A percentile compares a stretch with the other conserved stretches of the same genome.
Conservation (phyloP, 1,140 invertebrate species). For the Diuraphis noxia region DNA sequence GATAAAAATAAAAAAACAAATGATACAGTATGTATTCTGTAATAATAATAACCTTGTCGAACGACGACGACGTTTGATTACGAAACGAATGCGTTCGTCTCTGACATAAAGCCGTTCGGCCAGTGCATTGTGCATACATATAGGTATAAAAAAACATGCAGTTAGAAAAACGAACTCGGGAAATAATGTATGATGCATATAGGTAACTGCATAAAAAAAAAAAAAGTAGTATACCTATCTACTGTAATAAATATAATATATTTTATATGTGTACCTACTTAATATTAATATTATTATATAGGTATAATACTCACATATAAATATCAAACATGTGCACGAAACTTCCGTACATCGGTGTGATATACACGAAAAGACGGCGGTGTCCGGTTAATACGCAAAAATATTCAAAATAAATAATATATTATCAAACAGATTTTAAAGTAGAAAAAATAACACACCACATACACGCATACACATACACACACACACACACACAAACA, state of each 20-base stretch:
- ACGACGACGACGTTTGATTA: neutral
- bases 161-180: neutral
- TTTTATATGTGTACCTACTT: neutral
- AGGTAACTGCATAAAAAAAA: neutral
- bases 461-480: neutral
- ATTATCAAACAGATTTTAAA: neutral
- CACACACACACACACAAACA: neutral
- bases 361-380: neutral
- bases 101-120: neutral
- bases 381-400: neutral
- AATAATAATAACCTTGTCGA: slow-evolving; percentile 34
- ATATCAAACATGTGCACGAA: neutral
- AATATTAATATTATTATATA: neutral
- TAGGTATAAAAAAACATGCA: neutral
- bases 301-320: slow-evolving; percentile 16
- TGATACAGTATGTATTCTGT: slow-evolving; percentile 6
- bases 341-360: neutral
- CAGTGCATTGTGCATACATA: neutral
- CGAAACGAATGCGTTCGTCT: slow-evolving; percentile 13
- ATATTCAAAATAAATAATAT: too few species aligned
- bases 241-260: neutral
- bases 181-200: neutral
- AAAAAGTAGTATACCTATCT: neutral
- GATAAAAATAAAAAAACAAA: slow-evolving; percentile 13
- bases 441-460: neutral